These are phyloP conservation scores for Poecile montanus DNA, from an alignment of 2,797 vertebrate species.

Conservation along the genomic window DNA sequence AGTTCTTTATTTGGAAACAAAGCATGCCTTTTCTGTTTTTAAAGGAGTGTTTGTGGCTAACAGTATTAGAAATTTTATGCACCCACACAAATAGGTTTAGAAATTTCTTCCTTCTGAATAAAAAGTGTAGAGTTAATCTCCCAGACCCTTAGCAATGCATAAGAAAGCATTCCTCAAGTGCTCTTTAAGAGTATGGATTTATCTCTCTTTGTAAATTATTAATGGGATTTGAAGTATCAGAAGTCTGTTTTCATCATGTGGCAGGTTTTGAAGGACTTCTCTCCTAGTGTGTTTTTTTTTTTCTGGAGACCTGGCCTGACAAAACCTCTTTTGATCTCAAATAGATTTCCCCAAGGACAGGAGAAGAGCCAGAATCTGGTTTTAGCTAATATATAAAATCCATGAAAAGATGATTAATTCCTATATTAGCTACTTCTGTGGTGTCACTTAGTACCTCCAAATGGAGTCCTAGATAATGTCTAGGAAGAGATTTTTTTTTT, in stretches of 20 bases:
- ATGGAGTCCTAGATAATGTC: background rate
- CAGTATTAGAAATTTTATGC: background rate
- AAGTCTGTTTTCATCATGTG: background rate
- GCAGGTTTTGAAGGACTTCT: background rate
- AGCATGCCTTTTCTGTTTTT: background rate
- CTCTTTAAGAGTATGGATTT: conserved; percentile 5
- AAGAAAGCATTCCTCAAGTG: background rate
- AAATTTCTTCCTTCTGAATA: background rate
- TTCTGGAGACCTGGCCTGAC: background rate
- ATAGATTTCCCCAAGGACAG: background rate
- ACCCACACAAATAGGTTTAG: background rate
- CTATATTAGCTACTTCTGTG: background rate
- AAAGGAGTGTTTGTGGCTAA: background rate
- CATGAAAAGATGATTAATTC: background rate
- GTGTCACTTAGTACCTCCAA: background rate
- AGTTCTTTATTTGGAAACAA: background rate
- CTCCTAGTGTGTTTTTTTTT: background rate
- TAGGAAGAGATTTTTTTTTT: background rate
- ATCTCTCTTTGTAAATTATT: conserved; percentile 22
- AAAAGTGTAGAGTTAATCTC: background rate
- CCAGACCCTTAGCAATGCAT: background rate
- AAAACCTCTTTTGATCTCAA: background rate
- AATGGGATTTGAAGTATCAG: conserved; percentile 32
- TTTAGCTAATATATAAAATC: background rate
- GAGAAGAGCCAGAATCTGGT: background rate